Evolutionary conservation across 2,888 invertebrate genomes (phyloP), one percentile per base, ranked within the genome.

Genomic region (Drosophila nr. fundita): DNA sequence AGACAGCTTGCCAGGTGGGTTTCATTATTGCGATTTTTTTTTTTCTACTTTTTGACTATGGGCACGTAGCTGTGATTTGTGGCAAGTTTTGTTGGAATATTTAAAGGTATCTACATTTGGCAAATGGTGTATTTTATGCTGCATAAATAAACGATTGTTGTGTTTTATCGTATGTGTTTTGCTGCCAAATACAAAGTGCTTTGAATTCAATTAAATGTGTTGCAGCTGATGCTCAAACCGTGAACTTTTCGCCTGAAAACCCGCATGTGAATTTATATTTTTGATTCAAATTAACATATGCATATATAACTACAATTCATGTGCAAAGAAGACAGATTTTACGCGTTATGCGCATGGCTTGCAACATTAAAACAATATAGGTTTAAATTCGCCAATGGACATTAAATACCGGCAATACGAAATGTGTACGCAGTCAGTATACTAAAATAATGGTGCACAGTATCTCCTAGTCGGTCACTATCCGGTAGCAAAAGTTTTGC

Each of bases 1-100:
- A 65, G 68, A 15, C 58, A 66, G 72, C 66, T 63, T 68, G 36
- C 78, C 73, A 82, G 80, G 68, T 80, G 80, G n/a, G 32, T 64
- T 62, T 55, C 36, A 30, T 68, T 58, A 10, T 34, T 50, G 49
- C 18, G 10, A 15, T 13, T 32, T 38, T 53, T 34, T n/a, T 7
- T 21, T 53, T 34, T 52, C 18, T 24, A 15, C 4, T 6, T 15
- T 13, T 48, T 59, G 5, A 4, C 15, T 52, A 38, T 45, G 18
- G 30, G 38, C 73, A 50, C 57, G 62, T 36, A 65, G 49, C 62
- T 27, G 60, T 66, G 65, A 65, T 75, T 80, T 64, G 24, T 40
- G 11, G 48, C 40, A 27, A 36, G 18, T 34, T 58, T 34, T 52
- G 36, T 21, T 45, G 18, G 48, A 61, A 27, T 34, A 58, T 58